These are phyloP conservation scores for Amblyteles armatorius DNA, from an alignment of 2,888 invertebrate species.

Conservation along the genomic window DNA sequence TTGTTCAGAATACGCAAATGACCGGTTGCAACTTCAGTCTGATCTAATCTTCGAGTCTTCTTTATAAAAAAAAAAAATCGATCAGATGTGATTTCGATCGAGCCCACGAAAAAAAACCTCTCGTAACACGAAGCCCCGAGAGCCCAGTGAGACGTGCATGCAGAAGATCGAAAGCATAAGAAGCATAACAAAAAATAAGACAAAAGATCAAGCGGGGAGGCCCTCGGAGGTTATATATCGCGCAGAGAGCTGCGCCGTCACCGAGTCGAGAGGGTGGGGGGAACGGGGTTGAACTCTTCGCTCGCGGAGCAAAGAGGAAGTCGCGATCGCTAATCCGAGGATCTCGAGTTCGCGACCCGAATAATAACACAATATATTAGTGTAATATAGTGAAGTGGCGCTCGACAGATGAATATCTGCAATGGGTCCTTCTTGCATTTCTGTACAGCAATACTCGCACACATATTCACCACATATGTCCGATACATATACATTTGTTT, in stretches of 20 bases:
- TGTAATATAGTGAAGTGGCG: constrained; percentile 74
- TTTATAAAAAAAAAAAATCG: constrained; percentile 32
- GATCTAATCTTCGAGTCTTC: neutral
- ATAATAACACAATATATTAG: constrained; percentile 77
- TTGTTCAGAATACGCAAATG: neutral
- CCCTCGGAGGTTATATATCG: constrained; percentile 1
- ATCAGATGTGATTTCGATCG: constrained; percentile 63
- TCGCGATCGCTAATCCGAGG: constrained; percentile 71
- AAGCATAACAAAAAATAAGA: constrained; percentile 35
- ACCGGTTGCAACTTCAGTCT: neutral
- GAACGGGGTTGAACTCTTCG: constrained; percentile 47
- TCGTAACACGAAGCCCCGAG: neutral
- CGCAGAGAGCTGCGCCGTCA: neutral
- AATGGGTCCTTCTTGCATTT: constrained; percentile 55
- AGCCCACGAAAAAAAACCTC: neutral
- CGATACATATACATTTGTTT: neutral
- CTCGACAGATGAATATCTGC: constrained; percentile 72
- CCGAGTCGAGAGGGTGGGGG: constrained; percentile 43
- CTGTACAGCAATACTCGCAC: constrained; percentile 52
- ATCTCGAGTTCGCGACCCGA: constrained; percentile 75
- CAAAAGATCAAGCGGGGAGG: constrained; percentile 44
- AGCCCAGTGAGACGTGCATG: constrained; percentile 33
- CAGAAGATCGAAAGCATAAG: constrained; percentile 40
- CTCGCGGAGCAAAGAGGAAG: constrained; percentile 48
- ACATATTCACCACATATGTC: constrained; percentile 21